A percentile compares a stretch with the other conserved stretches of the same genome.
Conservation (phyloP, 2,888 invertebrate genomes). For the Autographa gamma region DNA sequence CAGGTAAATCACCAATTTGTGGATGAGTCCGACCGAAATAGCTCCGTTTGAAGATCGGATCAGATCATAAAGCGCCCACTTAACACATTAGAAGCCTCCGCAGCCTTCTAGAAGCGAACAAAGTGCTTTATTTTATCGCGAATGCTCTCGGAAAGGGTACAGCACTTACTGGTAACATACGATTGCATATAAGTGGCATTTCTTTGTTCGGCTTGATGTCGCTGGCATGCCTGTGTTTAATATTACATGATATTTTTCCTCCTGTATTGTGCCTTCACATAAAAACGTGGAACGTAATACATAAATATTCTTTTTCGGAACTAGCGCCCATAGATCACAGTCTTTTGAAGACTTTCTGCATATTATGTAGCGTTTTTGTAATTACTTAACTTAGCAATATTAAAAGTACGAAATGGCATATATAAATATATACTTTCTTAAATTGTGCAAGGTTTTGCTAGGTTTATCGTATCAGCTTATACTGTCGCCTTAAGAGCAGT, state of each 20-base stretch:
- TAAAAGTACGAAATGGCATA: no score
- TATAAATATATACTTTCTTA: no score
- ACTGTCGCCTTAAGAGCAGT: no score
- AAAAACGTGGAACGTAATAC: not conserved
- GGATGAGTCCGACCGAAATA: constrained; percentile 20
- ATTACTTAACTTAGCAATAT: no score
- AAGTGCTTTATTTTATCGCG: constrained; percentile 8
- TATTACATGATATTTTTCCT: not conserved
- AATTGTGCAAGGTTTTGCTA: no score
- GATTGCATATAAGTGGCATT: constrained; percentile 4
- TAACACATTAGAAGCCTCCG: constrained; percentile 42
- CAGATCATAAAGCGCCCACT: constrained; percentile 32
- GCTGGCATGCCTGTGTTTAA: not conserved
- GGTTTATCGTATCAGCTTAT: no score
- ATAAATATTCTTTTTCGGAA: not conserved
- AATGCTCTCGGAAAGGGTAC: not conserved
- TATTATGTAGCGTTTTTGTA: not conserved
- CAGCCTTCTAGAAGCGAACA: not conserved
- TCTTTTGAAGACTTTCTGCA: not conserved
- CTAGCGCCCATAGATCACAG: not conserved
- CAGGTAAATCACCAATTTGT: constrained; percentile 36
- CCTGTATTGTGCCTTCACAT: not conserved
- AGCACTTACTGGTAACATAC: not conserved
- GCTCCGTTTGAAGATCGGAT: constrained; percentile 33
- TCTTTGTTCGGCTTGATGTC: constrained; percentile 1